Conservation (phyloP, 1,140 invertebrate genomes). For the Drosophila mojavensis region DNA sequence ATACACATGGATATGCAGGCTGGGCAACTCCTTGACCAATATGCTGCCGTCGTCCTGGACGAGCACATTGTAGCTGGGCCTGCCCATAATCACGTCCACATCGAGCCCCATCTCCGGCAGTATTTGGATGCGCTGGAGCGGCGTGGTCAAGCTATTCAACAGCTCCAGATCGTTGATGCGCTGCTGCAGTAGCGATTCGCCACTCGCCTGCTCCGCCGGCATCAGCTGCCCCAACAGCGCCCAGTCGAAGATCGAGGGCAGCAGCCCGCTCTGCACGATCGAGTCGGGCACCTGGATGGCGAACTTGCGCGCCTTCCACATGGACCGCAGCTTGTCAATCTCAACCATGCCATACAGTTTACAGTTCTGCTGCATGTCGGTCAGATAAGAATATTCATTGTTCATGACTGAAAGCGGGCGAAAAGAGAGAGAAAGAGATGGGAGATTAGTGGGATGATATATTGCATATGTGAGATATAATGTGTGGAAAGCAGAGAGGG, state of each 20-base stretch:
- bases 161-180: slow-evolving; percentile 48
- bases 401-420: slow-evolving; percentile 24
- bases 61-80: slow-evolving; percentile 40
- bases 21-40: slow-evolving; percentile 41
- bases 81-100: slow-evolving; percentile 31
- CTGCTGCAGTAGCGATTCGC: slow-evolving; percentile 30
- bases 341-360: slow-evolving; percentile 40
- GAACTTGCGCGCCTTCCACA: slow-evolving; percentile 34
- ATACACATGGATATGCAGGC: slow-evolving; percentile 32
- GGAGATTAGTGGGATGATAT: too few species aligned
- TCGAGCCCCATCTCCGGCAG: slow-evolving; percentile 19
- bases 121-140: slow-evolving; percentile 44
- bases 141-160: slow-evolving; percentile 40
- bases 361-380: slow-evolving; percentile 25
- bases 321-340: slow-evolving; percentile 32
- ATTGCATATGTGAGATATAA: too few species aligned
- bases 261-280: slow-evolving; percentile 29
- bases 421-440: not conserved
- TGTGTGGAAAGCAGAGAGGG: too few species aligned
- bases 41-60: slow-evolving; percentile 41
- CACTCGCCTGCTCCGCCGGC: slow-evolving; percentile 21
- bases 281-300: slow-evolving; percentile 26
- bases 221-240: slow-evolving; percentile 31
- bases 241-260: slow-evolving; percentile 51
- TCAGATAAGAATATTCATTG: slow-evolving; percentile 25